Evolutionary conservation across 1,140 invertebrate species (phyloP).

Genomic region (Neodiprion lecontei): DNA sequence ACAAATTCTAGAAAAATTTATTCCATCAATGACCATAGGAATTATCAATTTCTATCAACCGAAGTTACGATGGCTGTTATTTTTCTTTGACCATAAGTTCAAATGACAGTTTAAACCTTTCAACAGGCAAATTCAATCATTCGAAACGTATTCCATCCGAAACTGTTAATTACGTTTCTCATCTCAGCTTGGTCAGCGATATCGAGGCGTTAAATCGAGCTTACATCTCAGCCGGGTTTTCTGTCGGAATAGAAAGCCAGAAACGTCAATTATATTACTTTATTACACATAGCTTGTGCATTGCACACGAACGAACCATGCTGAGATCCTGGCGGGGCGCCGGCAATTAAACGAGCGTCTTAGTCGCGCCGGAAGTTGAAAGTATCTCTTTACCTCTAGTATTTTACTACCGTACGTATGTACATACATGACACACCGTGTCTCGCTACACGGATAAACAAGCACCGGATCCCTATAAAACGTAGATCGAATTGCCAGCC

Average conservation of each 20-base stretch:
- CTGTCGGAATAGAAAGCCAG: neutral
- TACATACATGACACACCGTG: neutral
- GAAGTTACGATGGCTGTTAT: no score
- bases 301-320: neutral
- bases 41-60: no score
- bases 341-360: neutral
- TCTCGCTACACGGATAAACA: neutral
- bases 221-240: neutral
- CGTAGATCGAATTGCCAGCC: neutral
- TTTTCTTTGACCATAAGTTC: no score
- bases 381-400: neutral
- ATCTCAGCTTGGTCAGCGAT: no score
- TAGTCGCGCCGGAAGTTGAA: constrained; percentile 2
- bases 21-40: no score
- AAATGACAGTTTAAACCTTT: no score
- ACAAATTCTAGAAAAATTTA: no score
- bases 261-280: constrained; percentile 5
- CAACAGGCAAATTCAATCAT: no score
- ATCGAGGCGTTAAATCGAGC: no score
- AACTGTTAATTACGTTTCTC: no score
- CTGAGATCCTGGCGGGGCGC: neutral
- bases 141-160: no score
- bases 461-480: neutral
- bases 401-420: no score
- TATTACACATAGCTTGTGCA: neutral